Evolutionary conservation across 2,113 vertebrate species (phyloP), one percentile per base, ranked within the genome.

Genomic region (Meleagris gallopavo): DNA sequence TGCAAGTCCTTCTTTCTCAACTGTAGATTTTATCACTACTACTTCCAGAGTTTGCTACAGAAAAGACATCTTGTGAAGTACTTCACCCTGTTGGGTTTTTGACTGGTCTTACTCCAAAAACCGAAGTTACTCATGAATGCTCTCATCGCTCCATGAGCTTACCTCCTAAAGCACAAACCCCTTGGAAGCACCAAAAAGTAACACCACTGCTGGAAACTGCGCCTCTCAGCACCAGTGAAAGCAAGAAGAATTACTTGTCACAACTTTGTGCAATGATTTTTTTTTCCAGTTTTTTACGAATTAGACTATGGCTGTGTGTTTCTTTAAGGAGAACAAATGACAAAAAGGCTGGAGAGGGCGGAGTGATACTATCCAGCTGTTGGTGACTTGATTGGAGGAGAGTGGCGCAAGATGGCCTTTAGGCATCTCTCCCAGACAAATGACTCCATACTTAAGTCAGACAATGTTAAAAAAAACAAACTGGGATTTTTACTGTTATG

Each of bases 41-140:
- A 22, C 62, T 91, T 92, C 52, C 38, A 0, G 2, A 94, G 36
- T 75, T 67, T 60, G 71, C 46, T 71, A 43, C 72, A 75, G 38
- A 80, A 92, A 77, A n/a, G n/a, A 87, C 7, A 67, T 79, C 54
- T 95, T 95, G 91, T 91, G 90, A 94, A 96, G 89, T 72, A 69
- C 78, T 93, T 84, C 88, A 87, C 72, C 82, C 82, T 94, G 95
- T 72, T 90, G 93, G 78, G 46, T 64, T 89, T 86, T 72, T 93
- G 95, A 93, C 85, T 91, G 55, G 38, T 61, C 79, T 95, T 93
- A 52, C 65, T 86, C 20, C 75, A 94, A 88, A 95, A 89, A 10
- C 36, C 36, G 8, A 50, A 94, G 34, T 54, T 89, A 81, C 89
- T 75, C 40, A 40, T n/a, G n/a, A n/a, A n/a, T n/a, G n/a, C n/a